A percentile compares a stretch with the other conserved stretches of the same genome.
These are phyloP conservation scores for Cathartes aura DNA, from an alignment of 2,113 vertebrate species.

Conservation along the genomic window DNA sequence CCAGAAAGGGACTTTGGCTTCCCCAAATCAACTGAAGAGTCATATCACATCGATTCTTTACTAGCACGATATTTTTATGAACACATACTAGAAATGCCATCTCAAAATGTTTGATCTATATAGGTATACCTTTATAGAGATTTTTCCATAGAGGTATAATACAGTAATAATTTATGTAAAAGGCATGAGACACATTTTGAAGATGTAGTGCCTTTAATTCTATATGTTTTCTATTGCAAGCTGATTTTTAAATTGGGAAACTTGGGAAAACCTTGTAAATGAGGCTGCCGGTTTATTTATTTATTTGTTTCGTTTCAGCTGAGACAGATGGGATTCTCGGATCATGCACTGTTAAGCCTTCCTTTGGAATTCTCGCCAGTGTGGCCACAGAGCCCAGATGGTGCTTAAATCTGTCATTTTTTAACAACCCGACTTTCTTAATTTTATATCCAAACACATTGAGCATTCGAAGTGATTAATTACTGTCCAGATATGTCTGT, in stretches of 20 bases:
- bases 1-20: neutral
- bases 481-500: slow-evolving; percentile 78
- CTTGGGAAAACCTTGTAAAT: slow-evolving; percentile 57
- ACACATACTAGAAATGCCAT: neutral
- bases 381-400: slow-evolving; percentile 84
- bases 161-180: neutral
- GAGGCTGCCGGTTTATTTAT: slow-evolving; percentile 61
- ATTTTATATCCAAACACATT: slow-evolving; percentile 83
- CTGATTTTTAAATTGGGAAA: slow-evolving; percentile 36
- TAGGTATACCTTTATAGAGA: neutral
- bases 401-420: slow-evolving; percentile 85
- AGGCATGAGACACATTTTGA: neutral
- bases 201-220: neutral
- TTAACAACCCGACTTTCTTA: slow-evolving; percentile 83
- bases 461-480: slow-evolving; percentile 80
- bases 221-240: neutral
- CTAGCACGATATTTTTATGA: neutral
- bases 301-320: slow-evolving; percentile 74
- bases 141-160: neutral
- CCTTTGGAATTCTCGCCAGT: slow-evolving; percentile 83
- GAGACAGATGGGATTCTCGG: slow-evolving; percentile 85
- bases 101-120: neutral
- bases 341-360: slow-evolving; percentile 84
- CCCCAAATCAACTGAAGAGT: neutral
- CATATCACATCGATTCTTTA: neutral